Evolutionary conservation across 2,797 vertebrate genomes (phyloP).

Genomic region (Orientallactaga sibirica): DNA sequence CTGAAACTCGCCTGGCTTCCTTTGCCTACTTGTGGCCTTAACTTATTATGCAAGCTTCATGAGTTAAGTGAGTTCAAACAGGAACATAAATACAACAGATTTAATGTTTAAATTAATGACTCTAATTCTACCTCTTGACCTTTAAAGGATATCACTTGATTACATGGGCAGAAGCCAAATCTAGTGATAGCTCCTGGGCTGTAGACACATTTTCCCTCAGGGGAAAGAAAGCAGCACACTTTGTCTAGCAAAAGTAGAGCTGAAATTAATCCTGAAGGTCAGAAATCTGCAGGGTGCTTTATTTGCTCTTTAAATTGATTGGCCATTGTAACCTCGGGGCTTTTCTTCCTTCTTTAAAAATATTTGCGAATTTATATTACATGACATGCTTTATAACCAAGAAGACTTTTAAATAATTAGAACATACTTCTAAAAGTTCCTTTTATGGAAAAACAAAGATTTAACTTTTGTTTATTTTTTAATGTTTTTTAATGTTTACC

Average conservation of each 20-base stretch:
- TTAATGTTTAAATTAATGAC: constrained; percentile 52
- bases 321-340: constrained; percentile 25
- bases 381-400: constrained; percentile 55
- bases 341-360: constrained; percentile 53
- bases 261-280: constrained; percentile 25
- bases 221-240: background rate
- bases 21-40: background rate
- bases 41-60: constrained; percentile 5
- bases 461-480: constrained; percentile 42
- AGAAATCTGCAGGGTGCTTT: constrained; percentile 45
- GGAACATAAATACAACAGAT: background rate
- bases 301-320: constrained; percentile 51
- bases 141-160: constrained; percentile 56
- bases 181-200: background rate
- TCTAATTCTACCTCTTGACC: background rate
- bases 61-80: constrained; percentile 18
- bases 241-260: constrained; percentile 24
- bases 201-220: constrained; percentile 6
- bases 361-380: constrained; percentile 29
- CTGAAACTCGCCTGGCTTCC: background rate
- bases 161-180: background rate
- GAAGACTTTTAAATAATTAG: constrained; percentile 46
- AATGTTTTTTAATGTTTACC: too few species aligned
- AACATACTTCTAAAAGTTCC: constrained; percentile 41
- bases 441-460: constrained; percentile 19